phyloP scores from a whole-genome alignment of 2,888 invertebrate species.

The Chrysotoxum bicinctum region DNA sequence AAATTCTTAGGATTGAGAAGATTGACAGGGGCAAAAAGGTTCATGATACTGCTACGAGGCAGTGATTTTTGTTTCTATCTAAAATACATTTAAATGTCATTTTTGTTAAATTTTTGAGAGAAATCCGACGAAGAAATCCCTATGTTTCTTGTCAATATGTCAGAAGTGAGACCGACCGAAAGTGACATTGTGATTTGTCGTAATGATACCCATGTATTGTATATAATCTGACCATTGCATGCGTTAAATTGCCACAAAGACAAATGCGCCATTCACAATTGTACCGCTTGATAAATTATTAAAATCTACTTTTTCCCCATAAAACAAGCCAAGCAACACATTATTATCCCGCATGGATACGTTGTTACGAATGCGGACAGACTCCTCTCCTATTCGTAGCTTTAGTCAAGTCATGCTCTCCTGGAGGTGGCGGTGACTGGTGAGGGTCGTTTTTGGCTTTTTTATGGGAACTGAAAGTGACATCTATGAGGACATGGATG shows the following conservation, averaged over 20 bases:
- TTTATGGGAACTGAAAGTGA: constrained; percentile 64
- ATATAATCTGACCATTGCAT: neutral
- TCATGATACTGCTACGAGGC: too few relatives aligned
- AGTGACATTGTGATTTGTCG: neutral
- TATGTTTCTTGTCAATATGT: neutral
- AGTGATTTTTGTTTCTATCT: too few relatives aligned
- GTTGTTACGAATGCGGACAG: neutral
- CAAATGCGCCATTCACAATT: neutral
- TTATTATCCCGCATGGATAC: constrained; percentile 35
- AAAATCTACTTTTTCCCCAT: constrained; percentile 32
- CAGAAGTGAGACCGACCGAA: neutral
- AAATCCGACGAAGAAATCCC: neutral
- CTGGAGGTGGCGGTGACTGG: constrained; percentile 22
- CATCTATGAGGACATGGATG: constrained; percentile 67
- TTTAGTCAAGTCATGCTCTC: constrained; percentile 3
- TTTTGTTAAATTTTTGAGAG: too few relatives aligned
- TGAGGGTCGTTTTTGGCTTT: constrained; percentile 46
- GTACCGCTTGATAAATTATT: constrained; percentile 33
- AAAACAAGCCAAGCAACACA: constrained; percentile 44
- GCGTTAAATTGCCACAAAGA: neutral
- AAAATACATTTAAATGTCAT: too few relatives aligned
- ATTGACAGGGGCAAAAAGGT: too few relatives aligned
- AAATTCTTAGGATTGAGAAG: too few relatives aligned
- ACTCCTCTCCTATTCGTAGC: neutral
- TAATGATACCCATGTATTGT: neutral